A percentile compares a stretch with the other conserved stretches of the same genome.
Evolutionary conservation across 2,113 vertebrate genomes (phyloP).

Genomic region (Sorex araneus): DNA sequence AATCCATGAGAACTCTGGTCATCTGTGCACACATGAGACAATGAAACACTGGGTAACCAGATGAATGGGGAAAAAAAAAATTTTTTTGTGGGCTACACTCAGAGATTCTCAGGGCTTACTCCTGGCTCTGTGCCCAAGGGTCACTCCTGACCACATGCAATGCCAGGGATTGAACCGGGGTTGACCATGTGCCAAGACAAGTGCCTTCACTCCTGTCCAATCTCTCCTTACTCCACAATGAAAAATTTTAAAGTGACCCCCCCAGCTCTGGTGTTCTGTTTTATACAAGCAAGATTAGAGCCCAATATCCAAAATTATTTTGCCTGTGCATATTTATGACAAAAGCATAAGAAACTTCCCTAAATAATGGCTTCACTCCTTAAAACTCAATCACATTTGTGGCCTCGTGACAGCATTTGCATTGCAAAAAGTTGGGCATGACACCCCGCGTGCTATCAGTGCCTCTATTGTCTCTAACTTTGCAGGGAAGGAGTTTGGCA

Average conservation of each 20-base stretch:
- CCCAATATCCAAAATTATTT: slow-evolving; percentile 45
- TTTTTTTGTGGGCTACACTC: background rate
- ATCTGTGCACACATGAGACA: background rate
- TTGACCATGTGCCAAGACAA: too few species aligned
- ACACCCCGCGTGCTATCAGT: background rate
- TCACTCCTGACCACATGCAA: too few species aligned
- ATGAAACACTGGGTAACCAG: background rate
- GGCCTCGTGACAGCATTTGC: slow-evolving; percentile 53
- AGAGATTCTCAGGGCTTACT: background rate
- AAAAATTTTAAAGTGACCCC: background rate
- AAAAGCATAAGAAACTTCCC: slow-evolving; percentile 30
- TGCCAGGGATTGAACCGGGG: too few species aligned
- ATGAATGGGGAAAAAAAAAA: too few species aligned
- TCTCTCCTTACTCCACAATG: too few species aligned
- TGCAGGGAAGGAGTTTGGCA: slow-evolving; percentile 51
- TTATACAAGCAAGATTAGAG: slow-evolving; percentile 24
- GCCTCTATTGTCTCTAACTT: slow-evolving; percentile 29
- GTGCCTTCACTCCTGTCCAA: too few species aligned
- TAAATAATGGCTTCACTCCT: slow-evolving; percentile 42
- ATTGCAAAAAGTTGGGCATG: slow-evolving; percentile 42
- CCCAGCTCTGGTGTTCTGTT: background rate
- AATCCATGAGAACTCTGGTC: background rate
- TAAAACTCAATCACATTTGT: slow-evolving; percentile 63
- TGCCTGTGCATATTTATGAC: slow-evolving; percentile 41
- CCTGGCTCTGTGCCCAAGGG: too few species aligned